Percentiles rank a stretch among this genome's conserved stretches.
Evolutionary conservation across 2,888 invertebrate species (phyloP).

Genomic region (Bibio marci): DNA sequence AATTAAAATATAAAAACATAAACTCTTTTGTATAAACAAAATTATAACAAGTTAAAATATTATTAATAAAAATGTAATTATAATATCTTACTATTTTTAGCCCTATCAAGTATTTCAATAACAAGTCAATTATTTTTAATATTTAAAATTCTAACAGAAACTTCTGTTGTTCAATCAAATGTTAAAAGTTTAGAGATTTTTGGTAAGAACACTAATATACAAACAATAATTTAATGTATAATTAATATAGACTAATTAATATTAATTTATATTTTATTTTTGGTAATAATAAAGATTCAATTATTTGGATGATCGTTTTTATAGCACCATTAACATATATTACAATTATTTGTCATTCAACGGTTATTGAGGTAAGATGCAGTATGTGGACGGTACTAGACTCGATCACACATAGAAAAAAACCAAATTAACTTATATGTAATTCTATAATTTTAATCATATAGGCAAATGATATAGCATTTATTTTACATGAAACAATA

Average conservation of each 20-base stretch:
- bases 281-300: no score
- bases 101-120: conserved; percentile 2
- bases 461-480: neutral
- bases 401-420: no score
- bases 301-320: conserved; percentile 1
- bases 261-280: neutral
- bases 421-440: neutral
- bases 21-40: no score
- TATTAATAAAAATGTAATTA: no score
- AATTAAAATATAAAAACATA: no score
- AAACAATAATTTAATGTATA: no score
- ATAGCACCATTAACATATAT: neutral
- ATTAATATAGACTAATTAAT: no score
- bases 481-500: neutral
- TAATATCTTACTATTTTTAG: no score
- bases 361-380: conserved; percentile 1
- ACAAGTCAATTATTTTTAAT: conserved; percentile 4
- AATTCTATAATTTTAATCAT: no score
- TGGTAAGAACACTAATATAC: neutral
- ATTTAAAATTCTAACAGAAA: conserved; percentile 1
- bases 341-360: neutral
- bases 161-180: neutral
- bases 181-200: neutral
- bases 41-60: no score
- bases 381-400: no score